phyloP scores from a whole-genome alignment of 1,140 invertebrate species.

The Zaprionus kolodkinae region DNA sequence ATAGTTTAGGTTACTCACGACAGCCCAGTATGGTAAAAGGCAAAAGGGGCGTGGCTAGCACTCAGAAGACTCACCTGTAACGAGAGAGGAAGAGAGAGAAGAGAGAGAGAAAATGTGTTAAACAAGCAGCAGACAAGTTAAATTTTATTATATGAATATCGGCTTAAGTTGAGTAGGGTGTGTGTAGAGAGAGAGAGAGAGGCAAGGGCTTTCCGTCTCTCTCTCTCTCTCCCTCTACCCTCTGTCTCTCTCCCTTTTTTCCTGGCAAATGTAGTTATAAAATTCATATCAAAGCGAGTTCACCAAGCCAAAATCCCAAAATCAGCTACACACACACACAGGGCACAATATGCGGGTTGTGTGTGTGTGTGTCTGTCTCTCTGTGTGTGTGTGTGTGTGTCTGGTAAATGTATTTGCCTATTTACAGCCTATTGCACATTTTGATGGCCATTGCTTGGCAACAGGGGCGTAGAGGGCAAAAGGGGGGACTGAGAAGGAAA shows the following conservation, averaged over 20 bases:
- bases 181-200: neutral
- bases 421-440: conserved; percentile 80
- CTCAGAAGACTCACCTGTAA: conserved; percentile 77
- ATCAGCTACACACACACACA: conserved; percentile 34
- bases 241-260: neutral
- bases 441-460: conserved; percentile 49
- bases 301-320: conserved; percentile 52
- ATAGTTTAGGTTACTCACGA: conserved; percentile 34
- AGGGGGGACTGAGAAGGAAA: conserved; percentile 4
- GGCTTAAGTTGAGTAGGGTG: conserved; percentile 23
- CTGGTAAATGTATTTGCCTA: conserved; percentile 72
- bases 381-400: conserved; percentile 30
- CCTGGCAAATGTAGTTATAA: conserved; percentile 47
- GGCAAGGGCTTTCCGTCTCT: neutral
- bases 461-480: neutral
- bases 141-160: conserved; percentile 56
- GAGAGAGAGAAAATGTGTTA: conserved; percentile 45
- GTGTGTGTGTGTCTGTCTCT: neutral
- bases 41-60: neutral
- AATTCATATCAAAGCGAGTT: conserved; percentile 56
- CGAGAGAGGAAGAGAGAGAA: conserved; percentile 32
- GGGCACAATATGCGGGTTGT: neutral
- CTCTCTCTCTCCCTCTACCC: neutral
- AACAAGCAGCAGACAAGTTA: conserved; percentile 52
- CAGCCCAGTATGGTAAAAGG: conserved; percentile 1